phyloP scores from a whole-genome alignment of 2,113 vertebrate species.

The Corythaixoides concolor region DNA sequence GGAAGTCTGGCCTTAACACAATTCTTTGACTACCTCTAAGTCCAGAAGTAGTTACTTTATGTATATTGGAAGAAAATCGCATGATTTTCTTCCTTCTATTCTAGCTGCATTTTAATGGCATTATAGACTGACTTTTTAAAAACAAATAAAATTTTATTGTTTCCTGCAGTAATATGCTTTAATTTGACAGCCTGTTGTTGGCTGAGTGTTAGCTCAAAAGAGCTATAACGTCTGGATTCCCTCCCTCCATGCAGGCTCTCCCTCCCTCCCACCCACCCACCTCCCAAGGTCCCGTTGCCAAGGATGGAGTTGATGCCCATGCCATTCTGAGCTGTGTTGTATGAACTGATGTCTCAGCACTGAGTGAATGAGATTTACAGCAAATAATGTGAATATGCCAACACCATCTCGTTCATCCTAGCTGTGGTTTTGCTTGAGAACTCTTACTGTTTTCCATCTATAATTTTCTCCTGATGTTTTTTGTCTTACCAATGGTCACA shows the following conservation, averaged over 20 bases:
- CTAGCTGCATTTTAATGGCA: not conserved
- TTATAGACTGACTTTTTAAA: not conserved
- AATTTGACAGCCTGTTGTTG: not conserved
- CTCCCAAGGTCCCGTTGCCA: not conserved
- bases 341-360: not conserved
- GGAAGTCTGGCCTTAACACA: not conserved
- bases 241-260: not conserved
- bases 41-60: not conserved
- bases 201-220: not conserved
- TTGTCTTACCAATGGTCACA: not conserved
- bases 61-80: not conserved
- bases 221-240: not conserved
- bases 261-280: not conserved
- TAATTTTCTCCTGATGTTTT: not conserved
- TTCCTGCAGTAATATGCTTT: not conserved
- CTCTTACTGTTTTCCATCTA: not conserved
- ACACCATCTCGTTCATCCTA: not conserved
- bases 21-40: not conserved
- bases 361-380: not conserved
- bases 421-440: not conserved
- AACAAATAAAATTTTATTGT: not conserved
- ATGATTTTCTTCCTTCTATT: not conserved
- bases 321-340: not conserved
- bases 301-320: not conserved
- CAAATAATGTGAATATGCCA: not conserved